A percentile compares a stretch with the other conserved stretches of the same genome.
Conservation (phyloP, 2,113 vertebrate species). For the Chrysemys picta region DNA sequence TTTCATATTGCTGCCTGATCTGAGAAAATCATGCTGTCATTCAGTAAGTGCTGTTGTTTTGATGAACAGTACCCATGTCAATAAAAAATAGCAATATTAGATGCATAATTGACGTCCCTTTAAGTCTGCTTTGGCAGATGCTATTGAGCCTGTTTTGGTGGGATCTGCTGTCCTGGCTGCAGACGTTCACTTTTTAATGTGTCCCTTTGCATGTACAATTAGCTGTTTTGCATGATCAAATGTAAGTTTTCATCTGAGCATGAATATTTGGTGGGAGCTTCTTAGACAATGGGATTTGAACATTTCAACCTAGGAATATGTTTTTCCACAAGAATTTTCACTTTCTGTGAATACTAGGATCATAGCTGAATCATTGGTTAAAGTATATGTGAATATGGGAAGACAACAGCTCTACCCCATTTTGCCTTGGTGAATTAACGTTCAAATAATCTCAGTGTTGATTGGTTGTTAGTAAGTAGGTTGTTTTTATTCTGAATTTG, state of each 20-base stretch:
- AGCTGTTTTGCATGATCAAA: neutral
- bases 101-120: slow-evolving; percentile 4
- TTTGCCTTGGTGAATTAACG: neutral
- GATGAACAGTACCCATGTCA: neutral
- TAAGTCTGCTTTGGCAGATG: neutral
- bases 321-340: neutral
- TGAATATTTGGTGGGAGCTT: neutral
- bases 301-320: neutral
- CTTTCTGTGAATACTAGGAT: neutral
- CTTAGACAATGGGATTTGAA: neutral
- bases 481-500: neutral
- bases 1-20: neutral
- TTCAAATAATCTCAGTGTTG: neutral
- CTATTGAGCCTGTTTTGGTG: neutral
- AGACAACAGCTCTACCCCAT: neutral
- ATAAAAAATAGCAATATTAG: neutral
- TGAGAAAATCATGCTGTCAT: neutral
- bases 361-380: neutral
- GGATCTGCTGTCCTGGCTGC: neutral
- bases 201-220: neutral
- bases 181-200: neutral
- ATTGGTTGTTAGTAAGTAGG: neutral
- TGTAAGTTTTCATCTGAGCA: neutral
- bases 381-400: rapidly evolving
- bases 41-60: neutral